Conservation (phyloP, 1,140 invertebrate species). For the Rhagoletis pomonella region DNA sequence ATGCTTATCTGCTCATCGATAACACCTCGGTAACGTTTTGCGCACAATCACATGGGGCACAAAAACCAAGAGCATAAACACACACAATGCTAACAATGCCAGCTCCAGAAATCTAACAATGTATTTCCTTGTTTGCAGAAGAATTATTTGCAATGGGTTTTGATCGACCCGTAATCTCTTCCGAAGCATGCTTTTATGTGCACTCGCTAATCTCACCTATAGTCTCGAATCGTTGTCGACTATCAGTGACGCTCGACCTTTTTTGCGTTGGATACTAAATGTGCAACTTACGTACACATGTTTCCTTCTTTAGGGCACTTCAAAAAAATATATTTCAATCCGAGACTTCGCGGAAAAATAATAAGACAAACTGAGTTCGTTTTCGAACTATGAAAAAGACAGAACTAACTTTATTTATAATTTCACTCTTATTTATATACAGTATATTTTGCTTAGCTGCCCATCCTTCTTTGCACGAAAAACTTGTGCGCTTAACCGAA, state of each 20-base stretch:
- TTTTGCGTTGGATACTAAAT: neutral
- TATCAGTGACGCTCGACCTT: neutral
- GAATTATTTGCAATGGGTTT: slow-evolving; percentile 10
- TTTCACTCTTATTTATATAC: too few relatives aligned
- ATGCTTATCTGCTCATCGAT: slow-evolving; percentile 44
- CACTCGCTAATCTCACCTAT: neutral
- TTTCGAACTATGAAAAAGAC: too few relatives aligned
- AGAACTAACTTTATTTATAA: too few relatives aligned
- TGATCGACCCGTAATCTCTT: neutral
- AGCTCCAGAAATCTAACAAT: slow-evolving; percentile 28
- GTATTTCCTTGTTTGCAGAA: slow-evolving; percentile 36
- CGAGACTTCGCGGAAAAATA: too few relatives aligned
- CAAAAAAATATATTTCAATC: too few relatives aligned
- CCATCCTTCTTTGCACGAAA: too few relatives aligned
- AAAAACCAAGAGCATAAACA: neutral
- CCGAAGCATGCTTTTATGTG: neutral
- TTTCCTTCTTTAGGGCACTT: too few relatives aligned
- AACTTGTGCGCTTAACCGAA: too few relatives aligned
- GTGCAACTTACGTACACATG: too few relatives aligned
- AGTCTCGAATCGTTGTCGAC: neutral
- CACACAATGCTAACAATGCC: slow-evolving; percentile 34
- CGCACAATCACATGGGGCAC: neutral
- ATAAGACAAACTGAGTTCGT: too few relatives aligned
- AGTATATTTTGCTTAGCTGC: too few relatives aligned
- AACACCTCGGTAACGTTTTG: slow-evolving; percentile 14